Evolutionary conservation across 1,140 invertebrate species (phyloP), one percentile per base, ranked within the genome.

Genomic region (Drosophila sechellia): DNA sequence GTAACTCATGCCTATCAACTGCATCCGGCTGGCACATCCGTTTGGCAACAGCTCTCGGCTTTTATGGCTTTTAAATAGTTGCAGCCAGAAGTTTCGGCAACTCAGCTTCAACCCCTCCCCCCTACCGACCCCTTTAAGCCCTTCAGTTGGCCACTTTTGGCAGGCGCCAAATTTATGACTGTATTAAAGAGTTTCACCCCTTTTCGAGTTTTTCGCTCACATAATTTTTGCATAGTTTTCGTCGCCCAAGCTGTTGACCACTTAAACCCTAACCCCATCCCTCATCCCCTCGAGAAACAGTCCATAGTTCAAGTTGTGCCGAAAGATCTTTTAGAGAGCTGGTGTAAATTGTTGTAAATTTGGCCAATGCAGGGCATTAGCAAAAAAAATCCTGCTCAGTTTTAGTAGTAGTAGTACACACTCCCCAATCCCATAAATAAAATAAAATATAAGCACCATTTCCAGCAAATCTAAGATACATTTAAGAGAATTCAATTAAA

Each of bases 31-130:
- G 79, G 79, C 79, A 73, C 63, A 83, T 89, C 84, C 84, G 79
- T 89, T 89, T 71, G 84, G 79, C 76, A 87, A 87, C 84, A 87
- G 84, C 84, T 89, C 87, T 89, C 72, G 64, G 84, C 84, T 87
- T 87, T 87, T 89, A 87, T 87, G 84, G 84, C 84, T 87, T 89
- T 87, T 87, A 87, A 87, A 87, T 87, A 87, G 84, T 87, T 87
- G 71, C 66, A 53, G 72, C 59, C 71, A 57, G 72, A 54, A 71
- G 73, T 61, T 60, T 45, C 35, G 54, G 50, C 55, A 37, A 43
- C 61, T 34, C 25, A 35, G 31, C 43, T 31, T 3, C 50, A 17
- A 3, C 43, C 12, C 22, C 15, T 6, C 15, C 20, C 15, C 50
- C 25, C 17, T 0, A n/a, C 12, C 34, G 3, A 22, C 12, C 8